Evolutionary conservation across 2,888 invertebrate genomes (phyloP).

Genomic region (Leistus spinibarbis): DNA sequence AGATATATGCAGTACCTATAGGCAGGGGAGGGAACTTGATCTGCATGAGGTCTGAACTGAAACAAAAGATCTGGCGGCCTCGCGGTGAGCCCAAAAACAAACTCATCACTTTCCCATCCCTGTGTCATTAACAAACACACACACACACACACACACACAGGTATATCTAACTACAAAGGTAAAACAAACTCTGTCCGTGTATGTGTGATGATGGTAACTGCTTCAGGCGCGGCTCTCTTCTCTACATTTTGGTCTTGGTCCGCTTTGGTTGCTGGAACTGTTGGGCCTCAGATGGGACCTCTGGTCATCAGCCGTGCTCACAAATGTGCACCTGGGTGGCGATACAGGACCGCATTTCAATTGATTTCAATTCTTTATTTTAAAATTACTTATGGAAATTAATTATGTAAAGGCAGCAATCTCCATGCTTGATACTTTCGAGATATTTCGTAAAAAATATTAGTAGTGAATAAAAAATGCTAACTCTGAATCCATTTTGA

Average conservation of each 20-base stretch:
- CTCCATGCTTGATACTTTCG: too few relatives aligned
- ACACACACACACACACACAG: slow-evolving; percentile 13
- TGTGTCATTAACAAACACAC: slow-evolving; percentile 58
- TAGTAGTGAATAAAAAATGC: too few relatives aligned
- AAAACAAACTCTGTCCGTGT: neutral
- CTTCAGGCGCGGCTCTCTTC: neutral
- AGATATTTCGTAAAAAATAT: neutral
- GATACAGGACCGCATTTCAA: slow-evolving; percentile 8
- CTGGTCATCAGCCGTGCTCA: slow-evolving; percentile 1
- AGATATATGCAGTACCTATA: neutral
- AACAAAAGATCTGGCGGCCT: slow-evolving; percentile 27
- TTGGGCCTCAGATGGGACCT: slow-evolving; percentile 15
- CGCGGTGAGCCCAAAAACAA: slow-evolving; percentile 44
- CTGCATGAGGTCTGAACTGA: slow-evolving; percentile 4
- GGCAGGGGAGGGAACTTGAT: slow-evolving; percentile 1
- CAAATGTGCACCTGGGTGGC: slow-evolving; percentile 31
- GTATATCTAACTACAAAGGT: neutral
- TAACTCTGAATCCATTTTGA: too few relatives aligned
- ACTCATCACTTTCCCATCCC: slow-evolving; percentile 56
- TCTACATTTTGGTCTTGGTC: neutral
- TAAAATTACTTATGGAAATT: too few relatives aligned
- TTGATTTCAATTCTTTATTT: neutral
- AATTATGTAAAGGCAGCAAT: too few relatives aligned
- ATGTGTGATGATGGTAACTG: neutral
- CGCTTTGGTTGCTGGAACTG: slow-evolving; percentile 4